phyloP scores from a whole-genome alignment of 2,113 vertebrate species.

The Diadophis punctatus region DNA sequence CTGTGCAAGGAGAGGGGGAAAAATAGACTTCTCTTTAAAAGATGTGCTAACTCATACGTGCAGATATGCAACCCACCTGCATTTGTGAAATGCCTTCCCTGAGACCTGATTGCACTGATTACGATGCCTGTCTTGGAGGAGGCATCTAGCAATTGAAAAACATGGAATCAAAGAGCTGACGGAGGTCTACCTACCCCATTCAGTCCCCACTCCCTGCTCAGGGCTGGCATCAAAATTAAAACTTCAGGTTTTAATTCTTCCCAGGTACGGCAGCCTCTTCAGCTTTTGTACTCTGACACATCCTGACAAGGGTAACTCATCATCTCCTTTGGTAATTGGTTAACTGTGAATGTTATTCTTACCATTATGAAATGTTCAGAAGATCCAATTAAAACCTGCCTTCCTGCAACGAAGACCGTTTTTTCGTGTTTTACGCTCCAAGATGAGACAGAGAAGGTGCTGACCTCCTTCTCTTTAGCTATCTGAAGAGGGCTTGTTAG shows the following conservation, averaged over 20 bases:
- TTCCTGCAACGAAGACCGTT: neutral
- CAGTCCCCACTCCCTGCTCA: neutral
- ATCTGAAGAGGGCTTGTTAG: neutral
- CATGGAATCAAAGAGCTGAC: neutral
- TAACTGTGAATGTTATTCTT: neutral
- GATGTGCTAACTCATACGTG: neutral
- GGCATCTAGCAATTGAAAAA: neutral
- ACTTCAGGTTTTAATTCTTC: neutral
- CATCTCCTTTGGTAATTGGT: neutral
- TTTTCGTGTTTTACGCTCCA: neutral
- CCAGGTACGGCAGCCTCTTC: neutral
- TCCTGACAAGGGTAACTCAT: neutral
- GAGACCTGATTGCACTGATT: neutral
- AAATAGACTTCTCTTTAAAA: neutral
- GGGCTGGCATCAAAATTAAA: neutral
- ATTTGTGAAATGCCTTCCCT: neutral
- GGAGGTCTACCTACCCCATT: neutral
- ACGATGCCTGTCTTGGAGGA: neutral
- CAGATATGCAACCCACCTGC: neutral
- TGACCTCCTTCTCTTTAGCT: neutral
- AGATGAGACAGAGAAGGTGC: neutral
- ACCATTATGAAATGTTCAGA: neutral
- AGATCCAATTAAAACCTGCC: neutral
- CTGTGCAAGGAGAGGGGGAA: neutral
- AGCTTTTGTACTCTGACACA: neutral